Evolutionary conservation across 2,113 vertebrate species (phyloP).

Genomic region (Willisornis vidua): DNA sequence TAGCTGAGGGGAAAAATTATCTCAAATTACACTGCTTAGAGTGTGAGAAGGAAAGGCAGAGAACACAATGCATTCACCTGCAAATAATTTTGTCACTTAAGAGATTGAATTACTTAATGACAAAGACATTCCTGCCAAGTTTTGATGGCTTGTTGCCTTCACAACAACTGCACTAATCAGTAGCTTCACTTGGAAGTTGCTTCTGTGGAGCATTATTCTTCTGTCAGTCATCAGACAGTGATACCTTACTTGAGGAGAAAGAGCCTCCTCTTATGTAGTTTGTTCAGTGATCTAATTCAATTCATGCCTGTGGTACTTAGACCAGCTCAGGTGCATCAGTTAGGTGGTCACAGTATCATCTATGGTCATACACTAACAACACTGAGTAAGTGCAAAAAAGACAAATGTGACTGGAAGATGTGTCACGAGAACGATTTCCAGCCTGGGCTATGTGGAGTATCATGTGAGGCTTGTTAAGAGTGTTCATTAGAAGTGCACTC

Average conservation of each 20-base stretch:
- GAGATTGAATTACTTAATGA: neutral
- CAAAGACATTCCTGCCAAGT: conserved; percentile 12
- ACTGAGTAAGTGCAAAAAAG: neutral
- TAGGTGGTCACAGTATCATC: neutral
- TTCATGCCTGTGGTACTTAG: neutral
- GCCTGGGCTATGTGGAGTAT: neutral
- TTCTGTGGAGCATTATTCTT: neutral
- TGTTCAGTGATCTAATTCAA: neutral
- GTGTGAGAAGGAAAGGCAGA: neutral
- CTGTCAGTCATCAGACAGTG: neutral
- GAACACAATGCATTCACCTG: neutral
- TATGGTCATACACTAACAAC: neutral
- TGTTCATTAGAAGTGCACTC: neutral
- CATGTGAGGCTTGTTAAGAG: fast-evolving
- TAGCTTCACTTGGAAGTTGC: neutral
- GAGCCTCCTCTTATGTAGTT: neutral
- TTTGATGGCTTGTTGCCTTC: conserved; percentile 6
- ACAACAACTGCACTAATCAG: neutral
- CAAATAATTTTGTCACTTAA: conserved; percentile 13
- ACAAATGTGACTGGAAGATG: neutral
- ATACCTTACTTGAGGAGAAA: neutral
- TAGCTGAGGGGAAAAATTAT: neutral
- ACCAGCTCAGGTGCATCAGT: neutral
- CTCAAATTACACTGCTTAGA: neutral
- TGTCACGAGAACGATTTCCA: neutral